A percentile compares a stretch with the other conserved stretches of the same genome.
These are phyloP conservation scores for Synergus itoensis DNA, from an alignment of 2,888 invertebrate species.

Conservation along the genomic window DNA sequence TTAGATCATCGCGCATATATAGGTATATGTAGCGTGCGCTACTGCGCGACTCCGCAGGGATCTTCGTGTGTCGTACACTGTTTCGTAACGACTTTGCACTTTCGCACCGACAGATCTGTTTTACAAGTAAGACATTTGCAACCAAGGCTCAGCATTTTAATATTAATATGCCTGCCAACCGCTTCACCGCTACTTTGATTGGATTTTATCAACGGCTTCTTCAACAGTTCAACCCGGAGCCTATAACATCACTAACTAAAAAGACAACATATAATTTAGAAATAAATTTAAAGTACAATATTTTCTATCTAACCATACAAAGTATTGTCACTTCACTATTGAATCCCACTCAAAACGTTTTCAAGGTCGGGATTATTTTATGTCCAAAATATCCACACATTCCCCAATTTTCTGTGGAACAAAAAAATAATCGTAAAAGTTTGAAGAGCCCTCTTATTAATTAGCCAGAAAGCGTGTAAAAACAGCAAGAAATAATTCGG, in stretches of 20 bases:
- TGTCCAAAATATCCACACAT: no score
- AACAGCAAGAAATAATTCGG: background rate
- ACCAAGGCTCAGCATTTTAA: conserved; percentile 18
- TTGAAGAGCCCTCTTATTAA: background rate
- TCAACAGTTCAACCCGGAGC: no score
- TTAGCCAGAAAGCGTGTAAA: background rate
- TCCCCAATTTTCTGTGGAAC: no score
- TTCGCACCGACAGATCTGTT: conserved; percentile 35
- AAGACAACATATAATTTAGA: no score
- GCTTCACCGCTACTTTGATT: conserved; percentile 12
- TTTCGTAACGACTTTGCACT: conserved; percentile 36
- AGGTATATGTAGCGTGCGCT: conserved; percentile 9
- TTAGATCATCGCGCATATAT: conserved; percentile 30
- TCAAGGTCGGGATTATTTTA: no score
- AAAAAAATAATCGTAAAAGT: no score
- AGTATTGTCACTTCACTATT: no score
- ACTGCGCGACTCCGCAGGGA: conserved; percentile 9
- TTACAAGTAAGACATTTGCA: conserved; percentile 32
- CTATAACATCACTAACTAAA: no score
- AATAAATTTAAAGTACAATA: no score
- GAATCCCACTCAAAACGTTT: no score
- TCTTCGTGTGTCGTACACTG: conserved; percentile 5
- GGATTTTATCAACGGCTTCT: background rate
- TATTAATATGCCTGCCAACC: conserved; percentile 14
- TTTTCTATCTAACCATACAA: no score